These are phyloP conservation scores for Epinephelus fuscoguttatus DNA, from an alignment of 2,113 vertebrate species.

Conservation along the genomic window DNA sequence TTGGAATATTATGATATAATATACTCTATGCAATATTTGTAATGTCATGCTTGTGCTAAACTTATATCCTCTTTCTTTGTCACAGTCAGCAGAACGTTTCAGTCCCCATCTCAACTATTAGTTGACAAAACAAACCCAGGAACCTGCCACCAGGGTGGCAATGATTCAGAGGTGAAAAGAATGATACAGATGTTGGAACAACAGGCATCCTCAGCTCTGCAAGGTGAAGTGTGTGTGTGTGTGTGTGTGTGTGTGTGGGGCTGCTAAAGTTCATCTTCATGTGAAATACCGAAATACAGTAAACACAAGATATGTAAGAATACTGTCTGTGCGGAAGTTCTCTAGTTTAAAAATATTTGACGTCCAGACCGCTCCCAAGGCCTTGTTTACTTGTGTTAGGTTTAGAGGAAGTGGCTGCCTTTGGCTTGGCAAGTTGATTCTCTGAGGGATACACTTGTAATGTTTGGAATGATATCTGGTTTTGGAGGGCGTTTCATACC, in stretches of 20 bases:
- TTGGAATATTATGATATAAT: background rate
- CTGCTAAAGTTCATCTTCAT: background rate
- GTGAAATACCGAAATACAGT: background rate
- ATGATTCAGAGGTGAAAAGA: slow-evolving; percentile 72
- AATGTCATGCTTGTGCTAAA: background rate
- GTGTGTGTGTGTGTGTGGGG: background rate
- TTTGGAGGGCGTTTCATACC: slow-evolving; percentile 69
- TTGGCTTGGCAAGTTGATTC: slow-evolving; percentile 69
- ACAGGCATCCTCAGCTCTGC: slow-evolving; percentile 84
- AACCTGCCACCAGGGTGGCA: slow-evolving; percentile 40
- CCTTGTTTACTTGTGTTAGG: slow-evolving; percentile 52
- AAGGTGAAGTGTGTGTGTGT: slow-evolving; percentile 81
- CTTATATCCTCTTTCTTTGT: slow-evolving; percentile 18
- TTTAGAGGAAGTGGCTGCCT: slow-evolving; percentile 75
- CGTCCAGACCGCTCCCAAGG: slow-evolving; percentile 44
- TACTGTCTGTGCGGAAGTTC: background rate
- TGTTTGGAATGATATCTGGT: slow-evolving; percentile 81
- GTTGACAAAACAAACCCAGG: slow-evolving; percentile 37
- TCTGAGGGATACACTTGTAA: slow-evolving; percentile 77
- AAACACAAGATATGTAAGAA: slow-evolving; percentile 1
- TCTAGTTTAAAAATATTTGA: slow-evolving; percentile 42
- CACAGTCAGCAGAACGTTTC: slow-evolving; percentile 71
- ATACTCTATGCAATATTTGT: background rate
- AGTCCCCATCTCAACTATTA: slow-evolving; percentile 41
- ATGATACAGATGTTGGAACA: slow-evolving; percentile 87